Conservation (phyloP, 2,113 vertebrate genomes). For the Ascaphus truei region DNA sequence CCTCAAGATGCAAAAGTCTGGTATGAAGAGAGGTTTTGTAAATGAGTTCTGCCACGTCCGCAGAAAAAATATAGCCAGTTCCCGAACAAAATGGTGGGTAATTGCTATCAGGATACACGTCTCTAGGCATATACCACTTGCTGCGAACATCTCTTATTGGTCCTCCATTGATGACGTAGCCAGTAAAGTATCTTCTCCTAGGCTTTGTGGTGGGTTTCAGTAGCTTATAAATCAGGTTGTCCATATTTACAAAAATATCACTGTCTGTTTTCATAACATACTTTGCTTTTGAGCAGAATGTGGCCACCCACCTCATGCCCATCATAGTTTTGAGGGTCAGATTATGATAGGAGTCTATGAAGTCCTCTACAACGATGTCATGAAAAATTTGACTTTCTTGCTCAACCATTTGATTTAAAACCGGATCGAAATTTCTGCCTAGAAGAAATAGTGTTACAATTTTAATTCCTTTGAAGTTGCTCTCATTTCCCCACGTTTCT, state of each 20-base stretch:
- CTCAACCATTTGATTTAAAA: constrained; percentile 97
- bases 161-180: constrained; percentile 93
- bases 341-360: constrained; percentile 95
- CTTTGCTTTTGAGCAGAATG: constrained; percentile 92
- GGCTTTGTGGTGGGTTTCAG: constrained; percentile 94
- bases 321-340: constrained; percentile 95
- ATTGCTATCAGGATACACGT: constrained; percentile 93
- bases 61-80: constrained; percentile 95
- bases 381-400: constrained; percentile 98
- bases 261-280: constrained; percentile 98
- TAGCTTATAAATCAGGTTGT: constrained; percentile 95
- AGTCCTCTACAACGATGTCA: constrained; percentile 95
- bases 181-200: constrained; percentile 90
- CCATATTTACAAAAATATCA: constrained; percentile 99
- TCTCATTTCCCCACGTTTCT: constrained; percentile 96
- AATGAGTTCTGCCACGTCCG: constrained; percentile 93
- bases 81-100: constrained; percentile 98
- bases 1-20: constrained; percentile 92
- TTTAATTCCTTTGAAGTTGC: constrained; percentile 83
- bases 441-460: constrained; percentile 91
- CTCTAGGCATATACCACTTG: constrained; percentile 98
- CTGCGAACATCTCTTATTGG: constrained; percentile 96
- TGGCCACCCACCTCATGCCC: constrained; percentile 97
- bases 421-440: constrained; percentile 80
- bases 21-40: constrained; percentile 96